Conservation (phyloP, 2,888 invertebrate genomes). For the Xestia sexstrigata region DNA sequence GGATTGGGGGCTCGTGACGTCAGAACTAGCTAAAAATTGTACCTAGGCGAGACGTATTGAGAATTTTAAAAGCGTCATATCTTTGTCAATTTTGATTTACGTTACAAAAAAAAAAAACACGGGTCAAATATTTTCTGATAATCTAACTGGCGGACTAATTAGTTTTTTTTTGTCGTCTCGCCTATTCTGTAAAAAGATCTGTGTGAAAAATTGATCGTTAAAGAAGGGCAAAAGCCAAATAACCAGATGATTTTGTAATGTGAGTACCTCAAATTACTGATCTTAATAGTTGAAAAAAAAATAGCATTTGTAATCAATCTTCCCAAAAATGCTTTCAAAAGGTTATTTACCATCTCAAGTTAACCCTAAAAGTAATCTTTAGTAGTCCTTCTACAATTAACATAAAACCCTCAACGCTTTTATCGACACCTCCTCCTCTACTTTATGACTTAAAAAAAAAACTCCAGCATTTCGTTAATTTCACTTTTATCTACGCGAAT, state of each 20-base stretch:
- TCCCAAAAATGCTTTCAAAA: neutral
- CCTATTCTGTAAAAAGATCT: neutral
- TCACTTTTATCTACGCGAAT: slow-evolving; percentile 61
- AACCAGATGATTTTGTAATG: neutral
- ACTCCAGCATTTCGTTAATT: slow-evolving; percentile 56
- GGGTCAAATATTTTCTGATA: too few species aligned
- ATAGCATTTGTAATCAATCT: too few species aligned
- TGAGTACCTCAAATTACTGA: too few species aligned
- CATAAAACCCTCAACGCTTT: slow-evolving; percentile 40
- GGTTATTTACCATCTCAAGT: neutral
- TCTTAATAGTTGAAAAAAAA: neutral
- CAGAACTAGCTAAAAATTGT: too few species aligned
- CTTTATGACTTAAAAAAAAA: slow-evolving; percentile 45
- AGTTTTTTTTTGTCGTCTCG: too few species aligned
- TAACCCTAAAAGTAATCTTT: slow-evolving; percentile 35
- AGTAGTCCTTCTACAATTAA: slow-evolving; percentile 27
- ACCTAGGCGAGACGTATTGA: too few species aligned
- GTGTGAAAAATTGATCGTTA: neutral
- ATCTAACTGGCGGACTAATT: too few species aligned
- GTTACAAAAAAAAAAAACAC: too few species aligned
- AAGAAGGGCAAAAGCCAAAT: neutral
- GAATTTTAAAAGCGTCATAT: too few species aligned
- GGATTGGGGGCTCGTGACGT: too few species aligned
- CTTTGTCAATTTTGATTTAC: too few species aligned
- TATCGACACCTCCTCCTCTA: slow-evolving; percentile 36